These are phyloP conservation scores for Chlorops oryzae DNA, from an alignment of 1,140 invertebrate genomes.

Conservation along the genomic window DNA sequence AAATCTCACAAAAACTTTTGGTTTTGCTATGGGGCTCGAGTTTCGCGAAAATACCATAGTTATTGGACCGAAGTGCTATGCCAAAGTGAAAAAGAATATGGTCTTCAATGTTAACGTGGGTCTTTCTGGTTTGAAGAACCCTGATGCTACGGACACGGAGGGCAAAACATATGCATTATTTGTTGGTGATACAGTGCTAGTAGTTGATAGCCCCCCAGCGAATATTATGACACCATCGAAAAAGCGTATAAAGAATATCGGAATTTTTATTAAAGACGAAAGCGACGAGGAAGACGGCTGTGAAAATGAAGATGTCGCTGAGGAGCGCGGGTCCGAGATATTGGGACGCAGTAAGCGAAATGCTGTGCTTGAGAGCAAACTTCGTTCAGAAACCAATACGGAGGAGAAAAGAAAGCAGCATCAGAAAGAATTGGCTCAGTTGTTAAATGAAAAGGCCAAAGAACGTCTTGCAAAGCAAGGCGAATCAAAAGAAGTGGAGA, in stretches of 20 bases:
- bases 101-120: slow-evolving; percentile 95
- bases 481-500: slow-evolving; percentile 79
- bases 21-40: slow-evolving; percentile 96
- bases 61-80: slow-evolving; percentile 83
- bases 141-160: slow-evolving; percentile 74
- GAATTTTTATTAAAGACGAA: slow-evolving; percentile 93
- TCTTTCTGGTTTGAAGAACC: slow-evolving; percentile 80
- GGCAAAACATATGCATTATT: slow-evolving; percentile 91
- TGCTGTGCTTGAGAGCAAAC: slow-evolving; percentile 90
- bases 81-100: slow-evolving; percentile 87
- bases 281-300: slow-evolving; percentile 77
- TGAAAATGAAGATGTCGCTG: slow-evolving; percentile 51
- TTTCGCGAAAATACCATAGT: slow-evolving; percentile 92
- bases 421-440: slow-evolving; percentile 88
- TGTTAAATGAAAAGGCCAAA: slow-evolving; percentile 87
- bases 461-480: slow-evolving; percentile 84
- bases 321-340: slow-evolving; percentile 59
- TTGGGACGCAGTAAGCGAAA: slow-evolving; percentile 80
- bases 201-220: slow-evolving; percentile 80
- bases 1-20: slow-evolving; percentile 91
- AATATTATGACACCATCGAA: slow-evolving; percentile 86
- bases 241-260: slow-evolving; percentile 93
- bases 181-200: slow-evolving; percentile 92
- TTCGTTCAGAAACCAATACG: slow-evolving; percentile 89
- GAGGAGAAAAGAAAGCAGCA: slow-evolving; percentile 97